These are phyloP conservation scores for Xiphias gladius DNA, from an alignment of 2,113 vertebrate genomes.

Conservation along the genomic window DNA sequence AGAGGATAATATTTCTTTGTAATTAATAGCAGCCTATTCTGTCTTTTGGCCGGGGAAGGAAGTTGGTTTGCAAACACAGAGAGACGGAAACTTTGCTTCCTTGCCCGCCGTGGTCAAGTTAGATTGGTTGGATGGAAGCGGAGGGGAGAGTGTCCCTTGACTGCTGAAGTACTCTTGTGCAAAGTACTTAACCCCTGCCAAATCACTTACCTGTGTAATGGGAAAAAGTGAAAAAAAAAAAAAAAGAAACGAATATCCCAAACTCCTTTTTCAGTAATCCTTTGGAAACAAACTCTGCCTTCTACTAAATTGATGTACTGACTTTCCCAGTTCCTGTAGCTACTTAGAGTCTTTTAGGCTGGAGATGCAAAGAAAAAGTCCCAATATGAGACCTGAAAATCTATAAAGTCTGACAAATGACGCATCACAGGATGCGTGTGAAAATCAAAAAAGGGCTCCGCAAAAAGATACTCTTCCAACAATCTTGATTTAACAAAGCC, in stretches of 20 bases:
- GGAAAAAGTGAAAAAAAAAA: not conserved
- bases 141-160: slow-evolving; percentile 17
- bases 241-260: no score
- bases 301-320: not conserved
- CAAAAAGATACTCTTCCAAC: not conserved
- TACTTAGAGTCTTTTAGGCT: no score
- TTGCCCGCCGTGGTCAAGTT: slow-evolving; percentile 43
- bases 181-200: not conserved
- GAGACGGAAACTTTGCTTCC: slow-evolving; percentile 67
- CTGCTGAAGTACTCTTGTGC: slow-evolving; percentile 10
- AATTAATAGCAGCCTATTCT: slow-evolving; percentile 74
- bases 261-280: not conserved
- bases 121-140: slow-evolving; percentile 54
- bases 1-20: slow-evolving; percentile 77
- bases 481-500: not conserved
- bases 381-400: not conserved
- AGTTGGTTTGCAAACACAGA: slow-evolving; percentile 55
- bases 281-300: not conserved
- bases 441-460: not conserved
- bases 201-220: slow-evolving; percentile 10
- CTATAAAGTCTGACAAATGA: not conserved
- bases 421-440: not conserved
- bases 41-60: slow-evolving; percentile 58
- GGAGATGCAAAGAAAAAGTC: not conserved
- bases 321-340: slow-evolving; percentile 4